Evolutionary conservation across 2,888 invertebrate species (phyloP), one percentile per base, ranked within the genome.

Genomic region (Lapara coniferarum): DNA sequence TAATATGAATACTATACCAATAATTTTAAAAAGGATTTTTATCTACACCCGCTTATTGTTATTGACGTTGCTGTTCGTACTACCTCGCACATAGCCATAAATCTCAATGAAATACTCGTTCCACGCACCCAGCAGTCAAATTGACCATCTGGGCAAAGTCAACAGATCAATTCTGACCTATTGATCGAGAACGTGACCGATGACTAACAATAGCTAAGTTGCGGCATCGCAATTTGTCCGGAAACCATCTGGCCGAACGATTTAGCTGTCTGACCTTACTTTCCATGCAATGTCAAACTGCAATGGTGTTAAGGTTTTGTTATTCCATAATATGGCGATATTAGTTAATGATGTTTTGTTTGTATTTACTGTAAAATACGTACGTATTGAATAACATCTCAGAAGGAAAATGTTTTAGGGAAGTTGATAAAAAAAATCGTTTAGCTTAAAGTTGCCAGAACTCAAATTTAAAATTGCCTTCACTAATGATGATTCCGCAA

Each of bases 131-230:
- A 53, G 30, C 19, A 53, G 16, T 51, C 5, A 74, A 74, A 73
- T 77, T 80, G 78, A 78, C 79, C 80, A 80, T 81, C 77, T 78
- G 71, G 75, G 77, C 75, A 73, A 77, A 76, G 69, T 70, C 71
- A 70, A 75, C 74, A 73, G 78, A 80, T 83, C 83, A 84, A 82
- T 81, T 83, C 77, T 86, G 85, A 85, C 84, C 89, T 78, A 88
- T 81, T 87, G 88, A 86, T 83, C 82, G 84, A 81, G 82, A 83
- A 90, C 91, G 90, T 91, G 92, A 89, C 86, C 84, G 78, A 80
- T 82, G 80, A 72, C 80, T 81, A 82, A 88, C 87, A 89, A 89
- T 88, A 77, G 81, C 73, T 73, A 75, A 78, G 77, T 86, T 85
- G 87, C 81, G 71, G 80, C 81, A 82, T 75, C 73, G 79, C 78